A percentile compares a stretch with the other conserved stretches of the same genome.
Evolutionary conservation across 1,140 invertebrate genomes (phyloP).

Genomic region (Samia ricini): DNA sequence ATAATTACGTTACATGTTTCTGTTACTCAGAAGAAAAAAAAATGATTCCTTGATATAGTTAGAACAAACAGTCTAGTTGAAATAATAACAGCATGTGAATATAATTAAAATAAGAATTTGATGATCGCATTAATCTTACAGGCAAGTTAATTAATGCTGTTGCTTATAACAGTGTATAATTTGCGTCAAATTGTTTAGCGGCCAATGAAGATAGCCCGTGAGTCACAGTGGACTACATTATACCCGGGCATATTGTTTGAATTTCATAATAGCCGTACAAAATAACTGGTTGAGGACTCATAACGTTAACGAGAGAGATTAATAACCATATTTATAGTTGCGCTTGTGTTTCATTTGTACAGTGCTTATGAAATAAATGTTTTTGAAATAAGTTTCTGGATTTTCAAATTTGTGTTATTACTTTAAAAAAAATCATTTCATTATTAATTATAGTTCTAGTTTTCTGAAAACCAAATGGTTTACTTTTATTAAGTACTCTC

Average conservation of each 20-base stretch:
- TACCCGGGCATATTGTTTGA: slow-evolving; percentile 59
- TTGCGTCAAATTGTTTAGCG: slow-evolving; percentile 69
- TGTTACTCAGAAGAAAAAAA: background rate
- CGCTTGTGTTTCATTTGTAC: background rate
- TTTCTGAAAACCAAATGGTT: too few species aligned
- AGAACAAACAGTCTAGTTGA: slow-evolving; percentile 47
- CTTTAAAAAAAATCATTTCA: too few species aligned
- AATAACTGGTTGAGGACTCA: slow-evolving; percentile 47
- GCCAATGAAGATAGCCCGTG: slow-evolving; percentile 63
- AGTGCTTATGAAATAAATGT: background rate
- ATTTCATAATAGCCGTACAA: slow-evolving; percentile 49
- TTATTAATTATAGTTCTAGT: too few species aligned
- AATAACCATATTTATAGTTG: slow-evolving; percentile 30
- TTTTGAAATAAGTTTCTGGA: too few species aligned
- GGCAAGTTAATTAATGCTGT: slow-evolving; percentile 68
- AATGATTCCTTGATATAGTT: background rate
- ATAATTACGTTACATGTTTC: background rate
- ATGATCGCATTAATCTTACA: slow-evolving; percentile 68
- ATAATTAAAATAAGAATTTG: slow-evolving; percentile 69
- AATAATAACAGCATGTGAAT: slow-evolving; percentile 55
- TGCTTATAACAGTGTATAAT: slow-evolving; percentile 64
- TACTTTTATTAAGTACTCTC: too few species aligned
- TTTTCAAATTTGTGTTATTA: too few species aligned
- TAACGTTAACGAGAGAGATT: slow-evolving; percentile 45
- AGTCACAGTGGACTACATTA: slow-evolving; percentile 45